Conservation (phyloP, 2,888 invertebrate genomes). For the Laothoe populi region DNA sequence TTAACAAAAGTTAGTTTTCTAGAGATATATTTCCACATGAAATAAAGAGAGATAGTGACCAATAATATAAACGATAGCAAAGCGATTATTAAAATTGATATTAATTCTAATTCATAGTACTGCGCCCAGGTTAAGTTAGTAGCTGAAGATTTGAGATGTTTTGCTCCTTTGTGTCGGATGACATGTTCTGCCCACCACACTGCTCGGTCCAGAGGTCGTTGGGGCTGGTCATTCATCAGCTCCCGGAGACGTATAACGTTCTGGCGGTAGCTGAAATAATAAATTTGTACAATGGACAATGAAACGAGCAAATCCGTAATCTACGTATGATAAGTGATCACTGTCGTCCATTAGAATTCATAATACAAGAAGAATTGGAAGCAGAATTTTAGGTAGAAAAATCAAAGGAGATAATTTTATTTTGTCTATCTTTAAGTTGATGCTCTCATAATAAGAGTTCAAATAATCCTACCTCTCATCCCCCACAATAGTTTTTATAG, state of each 20-base stretch:
- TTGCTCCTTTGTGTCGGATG: constrained; percentile 43
- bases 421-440: too few relatives aligned
- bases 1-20: constrained; percentile 11
- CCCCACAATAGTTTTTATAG: constrained; percentile 12
- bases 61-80: constrained; percentile 29
- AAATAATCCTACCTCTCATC: constrained; percentile 19
- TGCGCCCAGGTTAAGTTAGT: constrained; percentile 47
- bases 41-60: constrained; percentile 28
- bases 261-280: constrained; percentile 21
- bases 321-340: too few relatives aligned
- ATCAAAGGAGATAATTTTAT: too few relatives aligned
- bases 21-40: constrained; percentile 9
- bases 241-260: constrained; percentile 25
- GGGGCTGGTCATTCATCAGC: constrained; percentile 21
- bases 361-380: too few relatives aligned
- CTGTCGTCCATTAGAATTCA: too few relatives aligned
- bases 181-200: constrained; percentile 55
- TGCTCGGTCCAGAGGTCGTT: constrained; percentile 49
- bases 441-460: too few relatives aligned
- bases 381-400: too few relatives aligned
- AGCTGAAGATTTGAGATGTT: constrained; percentile 43
- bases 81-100: constrained; percentile 31
- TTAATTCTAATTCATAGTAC: constrained; percentile 44
- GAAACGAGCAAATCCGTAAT: too few relatives aligned
- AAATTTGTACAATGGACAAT: too few relatives aligned